Evolutionary conservation across 2,797 vertebrate genomes (phyloP).

Genomic region (Arremon brunneinucha): DNA sequence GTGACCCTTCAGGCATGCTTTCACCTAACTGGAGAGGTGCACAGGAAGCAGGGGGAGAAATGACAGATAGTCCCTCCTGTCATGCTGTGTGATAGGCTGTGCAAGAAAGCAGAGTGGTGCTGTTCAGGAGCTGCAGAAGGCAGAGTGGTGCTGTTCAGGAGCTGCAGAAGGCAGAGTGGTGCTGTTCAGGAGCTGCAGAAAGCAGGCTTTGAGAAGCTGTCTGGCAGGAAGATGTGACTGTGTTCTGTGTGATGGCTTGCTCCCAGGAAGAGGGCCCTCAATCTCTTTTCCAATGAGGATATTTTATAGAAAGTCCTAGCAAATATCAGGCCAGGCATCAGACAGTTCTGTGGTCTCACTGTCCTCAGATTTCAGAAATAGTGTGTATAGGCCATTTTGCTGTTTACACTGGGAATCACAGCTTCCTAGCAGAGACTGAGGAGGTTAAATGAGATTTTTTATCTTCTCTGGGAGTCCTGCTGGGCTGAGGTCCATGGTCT

Average conservation of each 20-base stretch:
- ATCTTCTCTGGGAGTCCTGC: not conserved
- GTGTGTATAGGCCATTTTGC: not conserved
- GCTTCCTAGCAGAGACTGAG: not conserved
- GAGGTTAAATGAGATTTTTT: conserved; percentile 41
- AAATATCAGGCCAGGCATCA: not conserved
- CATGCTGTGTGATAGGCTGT: not conserved
- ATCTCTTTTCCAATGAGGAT: not conserved
- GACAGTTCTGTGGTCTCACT: not conserved
- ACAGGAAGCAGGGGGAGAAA: not conserved
- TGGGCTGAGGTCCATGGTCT: not conserved
- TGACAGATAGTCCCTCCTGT: not conserved
- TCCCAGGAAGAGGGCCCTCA: not conserved
- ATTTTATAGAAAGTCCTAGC: not conserved
- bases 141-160: not conserved
- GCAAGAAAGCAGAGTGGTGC: not conserved
- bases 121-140: not conserved
- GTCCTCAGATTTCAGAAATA: not conserved
- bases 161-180: not conserved
- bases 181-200: no score
- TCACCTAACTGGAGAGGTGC: not conserved
- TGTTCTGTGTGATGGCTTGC: not conserved
- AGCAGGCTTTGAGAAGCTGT: not conserved
- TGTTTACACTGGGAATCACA: conserved; percentile 18
- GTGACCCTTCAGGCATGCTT: not conserved
- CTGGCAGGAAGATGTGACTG: not conserved